A percentile compares a stretch with the other conserved stretches of the same genome.
phyloP scores from a whole-genome alignment of 2,797 vertebrate species.

The Catharus ustulatus region DNA sequence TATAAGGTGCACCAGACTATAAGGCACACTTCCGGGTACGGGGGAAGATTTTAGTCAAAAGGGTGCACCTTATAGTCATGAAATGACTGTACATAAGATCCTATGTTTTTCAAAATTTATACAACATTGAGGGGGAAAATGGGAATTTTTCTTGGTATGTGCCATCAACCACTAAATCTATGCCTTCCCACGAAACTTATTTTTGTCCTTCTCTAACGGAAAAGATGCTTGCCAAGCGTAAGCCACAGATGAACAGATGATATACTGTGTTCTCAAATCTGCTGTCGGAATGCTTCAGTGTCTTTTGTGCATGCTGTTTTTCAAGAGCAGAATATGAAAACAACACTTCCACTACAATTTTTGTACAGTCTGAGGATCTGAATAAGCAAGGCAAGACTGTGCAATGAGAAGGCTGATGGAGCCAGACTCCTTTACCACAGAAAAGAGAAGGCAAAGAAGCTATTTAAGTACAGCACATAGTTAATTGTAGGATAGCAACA shows the following conservation, averaged over 20 bases:
- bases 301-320: neutral
- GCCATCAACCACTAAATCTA: neutral
- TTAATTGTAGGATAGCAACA: neutral
- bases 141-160: neutral
- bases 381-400: neutral
- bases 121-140: accelerated
- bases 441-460: neutral
- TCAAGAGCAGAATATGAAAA: neutral
- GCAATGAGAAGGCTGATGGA: neutral
- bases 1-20: too few species aligned
- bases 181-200: neutral
- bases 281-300: neutral
- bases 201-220: neutral
- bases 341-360: neutral
- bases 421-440: neutral
- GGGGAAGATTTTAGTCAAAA: too few species aligned
- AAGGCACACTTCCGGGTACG: too few species aligned
- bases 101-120: neutral
- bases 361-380: neutral
- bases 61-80: too few species aligned
- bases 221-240: slow-evolving; percentile 6
- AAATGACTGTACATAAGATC: neutral
- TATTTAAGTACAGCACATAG: neutral
- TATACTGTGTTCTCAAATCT: neutral
- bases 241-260: slow-evolving; percentile 3